Conservation (phyloP, 2,113 vertebrate species). For the Notarius lentiginosus region DNA sequence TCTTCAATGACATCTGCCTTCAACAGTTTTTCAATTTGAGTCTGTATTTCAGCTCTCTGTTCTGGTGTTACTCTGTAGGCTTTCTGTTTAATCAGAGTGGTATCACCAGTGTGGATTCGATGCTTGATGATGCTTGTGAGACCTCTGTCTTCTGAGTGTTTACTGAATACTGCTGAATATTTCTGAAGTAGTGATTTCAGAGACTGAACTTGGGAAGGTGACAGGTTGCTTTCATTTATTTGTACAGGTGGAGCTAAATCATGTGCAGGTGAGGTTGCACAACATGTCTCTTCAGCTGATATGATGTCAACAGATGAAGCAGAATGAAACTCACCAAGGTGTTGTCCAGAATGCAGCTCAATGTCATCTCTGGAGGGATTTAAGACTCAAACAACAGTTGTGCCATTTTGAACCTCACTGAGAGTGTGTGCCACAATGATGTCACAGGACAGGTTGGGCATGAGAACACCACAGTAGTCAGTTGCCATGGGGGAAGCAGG, state of each 20-base stretch:
- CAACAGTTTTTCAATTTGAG: too few relatives aligned
- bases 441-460: constrained; percentile 4
- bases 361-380: background rate
- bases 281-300: background rate
- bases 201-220: constrained; percentile 4
- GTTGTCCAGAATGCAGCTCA: too few relatives aligned
- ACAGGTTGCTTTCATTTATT: background rate
- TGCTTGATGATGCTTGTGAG: constrained; percentile 7
- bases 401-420: constrained; percentile 29
- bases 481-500: background rate
- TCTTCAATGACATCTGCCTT: constrained; percentile 31
- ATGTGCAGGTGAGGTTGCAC: background rate
- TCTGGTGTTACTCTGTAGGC: constrained; percentile 41
- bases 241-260: background rate
- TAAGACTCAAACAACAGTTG: background rate
- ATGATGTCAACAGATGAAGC: background rate
- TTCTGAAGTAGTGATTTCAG: background rate
- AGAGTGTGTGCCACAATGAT: background rate
- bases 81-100: constrained; percentile 24
- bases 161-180: constrained; percentile 14
- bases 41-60: constrained; percentile 39
- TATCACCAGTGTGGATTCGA: constrained; percentile 12
- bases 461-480: constrained; percentile 4
- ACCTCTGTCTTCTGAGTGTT: constrained; percentile 2
- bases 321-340: background rate